These are phyloP conservation scores for Drosophila elegans DNA, from an alignment of 1,140 invertebrate genomes.

Conservation along the genomic window DNA sequence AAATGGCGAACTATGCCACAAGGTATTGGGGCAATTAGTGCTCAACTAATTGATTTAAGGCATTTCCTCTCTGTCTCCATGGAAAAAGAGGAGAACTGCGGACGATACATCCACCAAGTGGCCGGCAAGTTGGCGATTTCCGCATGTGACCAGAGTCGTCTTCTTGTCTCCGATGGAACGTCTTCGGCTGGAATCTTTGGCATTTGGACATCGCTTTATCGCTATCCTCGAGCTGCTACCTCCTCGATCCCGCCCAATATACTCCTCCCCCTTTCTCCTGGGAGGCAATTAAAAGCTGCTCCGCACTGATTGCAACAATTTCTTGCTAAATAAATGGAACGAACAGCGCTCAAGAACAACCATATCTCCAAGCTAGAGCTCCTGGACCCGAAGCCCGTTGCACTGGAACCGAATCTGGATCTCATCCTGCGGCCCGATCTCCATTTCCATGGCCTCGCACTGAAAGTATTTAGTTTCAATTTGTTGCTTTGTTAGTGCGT, in stretches of 20 bases:
- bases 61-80: slow-evolving; percentile 74
- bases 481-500: slow-evolving; percentile 82
- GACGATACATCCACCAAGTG: slow-evolving; percentile 4
- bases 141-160: slow-evolving; percentile 73
- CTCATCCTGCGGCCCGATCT: slow-evolving; percentile 51
- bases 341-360: slow-evolving; percentile 47
- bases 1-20: slow-evolving; percentile 84
- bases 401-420: slow-evolving; percentile 54
- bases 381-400: slow-evolving; percentile 15
- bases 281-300: slow-evolving; percentile 72
- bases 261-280: slow-evolving; percentile 18
- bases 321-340: slow-evolving; percentile 77
- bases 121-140: slow-evolving; percentile 51
- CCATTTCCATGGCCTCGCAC: slow-evolving; percentile 50
- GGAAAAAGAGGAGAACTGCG: slow-evolving; percentile 24
- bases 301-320: slow-evolving; percentile 79
- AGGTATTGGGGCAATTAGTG: slow-evolving; percentile 84
- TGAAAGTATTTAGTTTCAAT: slow-evolving; percentile 82
- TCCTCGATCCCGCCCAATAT: neutral
- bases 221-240: slow-evolving; percentile 43
- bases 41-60: slow-evolving; percentile 84
- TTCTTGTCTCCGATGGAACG: slow-evolving; percentile 68
- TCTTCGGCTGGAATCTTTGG: slow-evolving; percentile 63
- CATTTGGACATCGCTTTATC: slow-evolving; percentile 68
- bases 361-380: slow-evolving; percentile 59